Conservation (phyloP, 2,888 invertebrate species). For the Galerucella calmariensis region DNA sequence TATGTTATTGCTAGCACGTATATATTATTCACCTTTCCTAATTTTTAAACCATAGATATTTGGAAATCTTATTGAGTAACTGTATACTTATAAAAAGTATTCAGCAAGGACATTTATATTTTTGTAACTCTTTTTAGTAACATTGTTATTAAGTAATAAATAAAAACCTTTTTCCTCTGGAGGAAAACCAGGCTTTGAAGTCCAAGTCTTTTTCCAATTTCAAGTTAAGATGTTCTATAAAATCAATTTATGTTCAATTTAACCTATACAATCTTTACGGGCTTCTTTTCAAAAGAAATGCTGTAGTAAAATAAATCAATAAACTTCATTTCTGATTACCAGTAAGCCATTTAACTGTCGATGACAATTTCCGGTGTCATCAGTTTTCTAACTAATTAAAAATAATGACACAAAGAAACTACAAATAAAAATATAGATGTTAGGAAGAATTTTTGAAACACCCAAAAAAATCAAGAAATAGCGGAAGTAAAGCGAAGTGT, state of each 20-base stretch:
- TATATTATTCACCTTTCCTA: constrained; percentile 2
- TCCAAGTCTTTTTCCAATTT: too few relatives aligned
- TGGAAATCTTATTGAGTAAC: constrained; percentile 24
- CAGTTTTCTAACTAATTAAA: constrained; percentile 6
- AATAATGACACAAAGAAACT: neutral
- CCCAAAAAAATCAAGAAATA: neutral
- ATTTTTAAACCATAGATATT: constrained; percentile 16
- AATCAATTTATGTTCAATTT: neutral
- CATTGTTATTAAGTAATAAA: too few relatives aligned
- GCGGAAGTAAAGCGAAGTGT: neutral
- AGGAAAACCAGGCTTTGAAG: too few relatives aligned
- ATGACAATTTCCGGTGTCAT: constrained; percentile 18
- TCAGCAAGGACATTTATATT: constrained; percentile 13
- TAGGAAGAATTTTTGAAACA: neutral
- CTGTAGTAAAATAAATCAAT: constrained; percentile 55
- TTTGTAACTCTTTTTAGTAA: constrained; percentile 60
- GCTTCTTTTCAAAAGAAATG: neutral
- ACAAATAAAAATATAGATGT: neutral
- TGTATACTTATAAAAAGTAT: constrained; percentile 14
- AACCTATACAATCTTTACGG: neutral
- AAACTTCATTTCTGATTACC: constrained; percentile 52
- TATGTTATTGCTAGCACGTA: constrained; percentile 15
- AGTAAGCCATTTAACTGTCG: constrained; percentile 61
- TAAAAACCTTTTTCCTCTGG: too few relatives aligned
- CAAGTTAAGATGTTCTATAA: too few relatives aligned